phyloP scores from a whole-genome alignment of 2,113 vertebrate species.

The Sinocyclocheilus anshuiensis region DNA sequence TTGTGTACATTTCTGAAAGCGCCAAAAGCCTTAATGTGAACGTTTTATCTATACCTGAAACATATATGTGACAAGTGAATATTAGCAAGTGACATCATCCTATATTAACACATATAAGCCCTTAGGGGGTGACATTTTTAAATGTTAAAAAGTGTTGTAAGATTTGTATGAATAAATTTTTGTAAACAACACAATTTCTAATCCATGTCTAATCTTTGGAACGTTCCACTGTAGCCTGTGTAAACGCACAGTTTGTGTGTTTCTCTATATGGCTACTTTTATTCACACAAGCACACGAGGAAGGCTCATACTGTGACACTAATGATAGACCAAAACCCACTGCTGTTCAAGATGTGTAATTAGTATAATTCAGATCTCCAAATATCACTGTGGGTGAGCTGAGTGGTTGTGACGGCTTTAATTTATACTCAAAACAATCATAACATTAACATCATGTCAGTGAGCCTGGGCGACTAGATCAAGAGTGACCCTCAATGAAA shows the following conservation, averaged over 20 bases:
- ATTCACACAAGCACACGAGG: conserved; percentile 15
- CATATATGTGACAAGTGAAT: conserved; percentile 83
- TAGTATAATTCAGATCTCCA: conserved; percentile 34
- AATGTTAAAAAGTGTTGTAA: conserved; percentile 98
- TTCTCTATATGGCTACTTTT: not conserved
- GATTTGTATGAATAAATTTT: conserved; percentile 80
- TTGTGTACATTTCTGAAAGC: conserved; percentile 87
- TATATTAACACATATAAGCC: conserved; percentile 87
- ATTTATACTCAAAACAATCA: not conserved
- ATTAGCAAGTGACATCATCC: conserved; percentile 79
- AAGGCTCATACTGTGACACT: conserved; percentile 30
- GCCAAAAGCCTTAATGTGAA: conserved; percentile 96
- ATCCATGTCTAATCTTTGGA: conserved; percentile 93
- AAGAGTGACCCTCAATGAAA: not conserved
- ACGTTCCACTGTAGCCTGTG: conserved; percentile 43
- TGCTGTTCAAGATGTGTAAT: conserved; percentile 33
- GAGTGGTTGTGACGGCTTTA: conserved; percentile 11
- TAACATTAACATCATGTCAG: conserved; percentile 13
- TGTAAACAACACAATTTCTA: conserved; percentile 92
- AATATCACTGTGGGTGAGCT: conserved; percentile 9
- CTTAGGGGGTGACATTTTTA: conserved; percentile 88
- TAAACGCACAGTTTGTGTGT: conserved; percentile 1
- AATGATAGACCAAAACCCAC: conserved; percentile 35
- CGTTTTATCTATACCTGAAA: conserved; percentile 85
- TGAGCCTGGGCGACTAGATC: not conserved